Base-by-base conservation (phyloP, 2,888 invertebrate species). In the Coenonympha glycerion region DNA sequence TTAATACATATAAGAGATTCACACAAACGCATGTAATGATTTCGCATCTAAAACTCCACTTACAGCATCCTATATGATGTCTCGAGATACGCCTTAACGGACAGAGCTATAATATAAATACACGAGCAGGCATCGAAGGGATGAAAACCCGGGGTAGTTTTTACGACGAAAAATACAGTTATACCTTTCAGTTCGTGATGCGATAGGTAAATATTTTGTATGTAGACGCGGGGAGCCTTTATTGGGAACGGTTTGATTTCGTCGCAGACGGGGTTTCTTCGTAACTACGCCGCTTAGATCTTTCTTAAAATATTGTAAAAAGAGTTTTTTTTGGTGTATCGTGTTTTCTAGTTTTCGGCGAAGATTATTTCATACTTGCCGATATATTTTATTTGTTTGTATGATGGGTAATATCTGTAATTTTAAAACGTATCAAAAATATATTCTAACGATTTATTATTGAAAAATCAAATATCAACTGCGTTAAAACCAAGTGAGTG, bases 101-200 rank as follows among this genome's bases (percentile, higher is more conserved):
- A 66, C 61, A 63, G 63, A 62, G 65, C 64, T 60, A 58, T 60
- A 63, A 64, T 62, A 64, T 63, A 64, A 63, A 64, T 63, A 64
- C 59, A 60, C 58, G 59, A 62, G 59, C 26, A 26, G 37, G 46
- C 37, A 46, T 46, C 37, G 46, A 65, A 72, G 72, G 76, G 72
- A 71, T 71, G 69, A 67, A 70, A 70, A 66, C 69, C 66, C 66
- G 67, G 78, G 76, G 76, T 73, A 72, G 75, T 70, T 77, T 76
- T 77, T 78, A 77, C 78, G 78, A 75, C 68, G 71, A 71, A 73
- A 58, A 72, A 76, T 71, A 73, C 71, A 68, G 70, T 70, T 68
- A n/a, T n/a, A 67, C 65, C 68, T 66, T 68, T 68, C 68, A 64
- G 59, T 67, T 63, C 62, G 62, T 64, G 68, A 73, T 68, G 68